Evolutionary conservation across 2,797 vertebrate genomes (phyloP).

Genomic region (Valencia hispanica): DNA sequence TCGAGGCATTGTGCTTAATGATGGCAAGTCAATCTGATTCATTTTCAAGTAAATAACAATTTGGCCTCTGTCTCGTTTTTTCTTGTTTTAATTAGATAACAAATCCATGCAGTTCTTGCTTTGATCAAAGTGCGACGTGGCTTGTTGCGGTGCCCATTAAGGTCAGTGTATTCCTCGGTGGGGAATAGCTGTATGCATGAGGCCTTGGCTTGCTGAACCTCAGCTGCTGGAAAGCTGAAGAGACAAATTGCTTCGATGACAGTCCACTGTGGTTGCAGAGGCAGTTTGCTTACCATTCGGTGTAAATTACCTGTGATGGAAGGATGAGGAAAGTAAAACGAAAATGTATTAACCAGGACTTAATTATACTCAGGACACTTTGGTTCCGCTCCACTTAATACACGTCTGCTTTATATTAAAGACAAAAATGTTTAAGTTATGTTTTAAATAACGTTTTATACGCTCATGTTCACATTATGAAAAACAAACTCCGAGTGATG

Average conservation of each 20-base stretch:
- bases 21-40: background rate
- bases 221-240: constrained; percentile 34
- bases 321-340: constrained; percentile 12
- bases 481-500: background rate
- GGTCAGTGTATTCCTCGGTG: background rate
- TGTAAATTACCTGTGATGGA: constrained; percentile 55
- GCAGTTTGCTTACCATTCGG: constrained; percentile 43
- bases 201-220: constrained; percentile 38
- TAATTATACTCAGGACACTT: background rate
- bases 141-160: background rate
- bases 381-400: background rate
- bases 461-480: background rate
- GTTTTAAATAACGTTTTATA: background rate
- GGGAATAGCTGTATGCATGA: background rate
- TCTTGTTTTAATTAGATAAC: background rate
- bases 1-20: background rate
- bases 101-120: background rate
- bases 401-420: background rate
- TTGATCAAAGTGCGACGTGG: background rate
- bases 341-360: background rate
- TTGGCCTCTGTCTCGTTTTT: background rate
- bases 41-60: background rate
- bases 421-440: background rate
- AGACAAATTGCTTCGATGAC: constrained; percentile 63
- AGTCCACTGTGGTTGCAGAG: constrained; percentile 41